A percentile compares a stretch with the other conserved stretches of the same genome.
phyloP scores from a whole-genome alignment of 2,113 vertebrate species.

The Numenius arquata region DNA sequence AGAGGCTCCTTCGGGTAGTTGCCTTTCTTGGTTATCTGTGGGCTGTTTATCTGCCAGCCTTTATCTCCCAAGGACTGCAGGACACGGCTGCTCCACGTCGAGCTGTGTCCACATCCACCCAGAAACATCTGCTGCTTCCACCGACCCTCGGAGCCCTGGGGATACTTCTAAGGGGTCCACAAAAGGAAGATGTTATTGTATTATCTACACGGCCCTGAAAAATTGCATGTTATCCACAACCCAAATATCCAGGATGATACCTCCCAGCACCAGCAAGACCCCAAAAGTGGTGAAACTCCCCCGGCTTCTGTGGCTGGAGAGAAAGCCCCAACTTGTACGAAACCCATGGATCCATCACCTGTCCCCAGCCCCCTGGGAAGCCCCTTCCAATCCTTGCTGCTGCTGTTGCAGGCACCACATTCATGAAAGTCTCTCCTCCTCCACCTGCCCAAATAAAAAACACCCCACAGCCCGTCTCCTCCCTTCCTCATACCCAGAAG shows the following conservation, averaged over 20 bases:
- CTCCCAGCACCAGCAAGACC: background rate
- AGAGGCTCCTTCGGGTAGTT: background rate
- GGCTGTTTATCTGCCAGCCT: background rate
- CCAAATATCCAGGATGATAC: background rate
- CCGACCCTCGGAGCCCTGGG: accelerated
- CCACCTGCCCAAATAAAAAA: background rate
- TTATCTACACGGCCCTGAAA: background rate
- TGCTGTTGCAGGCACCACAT: background rate
- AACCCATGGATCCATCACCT: background rate
- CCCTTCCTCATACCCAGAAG: background rate
- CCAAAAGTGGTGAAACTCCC: background rate
- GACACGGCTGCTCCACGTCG: accelerated
- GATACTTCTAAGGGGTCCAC: background rate
- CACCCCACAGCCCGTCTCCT: background rate
- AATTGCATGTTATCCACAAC: background rate
- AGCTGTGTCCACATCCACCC: background rate
- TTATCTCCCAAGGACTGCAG: constrained; percentile 21
- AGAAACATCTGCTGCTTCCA: background rate
- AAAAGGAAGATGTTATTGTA: background rate
- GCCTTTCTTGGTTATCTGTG: background rate
- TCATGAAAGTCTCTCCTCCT: background rate
- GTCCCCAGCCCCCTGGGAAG: background rate
- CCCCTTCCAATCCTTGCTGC: background rate
- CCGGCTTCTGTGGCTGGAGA: background rate
- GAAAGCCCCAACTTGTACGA: background rate